Percentiles rank a stretch among this genome's conserved stretches.
Conservation (phyloP, 2,888 invertebrate species). For the Coelinius sp. region DNA sequence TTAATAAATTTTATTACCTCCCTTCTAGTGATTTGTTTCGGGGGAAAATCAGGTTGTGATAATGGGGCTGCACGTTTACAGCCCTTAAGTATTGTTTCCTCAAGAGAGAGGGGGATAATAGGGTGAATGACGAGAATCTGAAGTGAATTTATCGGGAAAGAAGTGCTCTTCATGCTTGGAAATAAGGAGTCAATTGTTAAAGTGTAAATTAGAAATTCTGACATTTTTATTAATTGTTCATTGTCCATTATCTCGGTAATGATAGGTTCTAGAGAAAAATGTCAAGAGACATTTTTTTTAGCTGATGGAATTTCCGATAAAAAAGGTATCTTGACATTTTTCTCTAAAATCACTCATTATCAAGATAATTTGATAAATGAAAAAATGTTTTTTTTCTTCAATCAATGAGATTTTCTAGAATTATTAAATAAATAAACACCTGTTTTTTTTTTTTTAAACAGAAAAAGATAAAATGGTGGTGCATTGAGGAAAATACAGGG, state of each 20-base stretch:
- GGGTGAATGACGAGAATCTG: background rate
- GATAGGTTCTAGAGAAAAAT: no score
- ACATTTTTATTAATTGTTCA: no score
- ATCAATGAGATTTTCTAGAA: background rate
- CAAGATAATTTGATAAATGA: background rate
- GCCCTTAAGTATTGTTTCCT: background rate
- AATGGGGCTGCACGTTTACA: background rate
- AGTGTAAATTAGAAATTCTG: no score
- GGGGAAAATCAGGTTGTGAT: no score
- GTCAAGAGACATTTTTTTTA: no score
- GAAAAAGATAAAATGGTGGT: conserved; percentile 57
- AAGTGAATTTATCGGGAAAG: background rate
- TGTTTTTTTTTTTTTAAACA: background rate
- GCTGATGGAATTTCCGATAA: no score
- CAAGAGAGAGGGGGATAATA: background rate
- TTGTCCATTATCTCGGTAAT: no score
- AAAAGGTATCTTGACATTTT: no score
- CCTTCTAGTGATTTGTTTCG: no score
- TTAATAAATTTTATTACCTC: background rate
- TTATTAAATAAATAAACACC: background rate
- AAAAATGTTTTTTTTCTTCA: background rate
- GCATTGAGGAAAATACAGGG: conserved; percentile 44
- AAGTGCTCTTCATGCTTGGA: background rate
- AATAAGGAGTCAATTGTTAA: no score
- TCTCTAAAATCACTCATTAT: no score